Evolutionary conservation across 2,113 vertebrate genomes (phyloP).

Genomic region (Manacus vitellinus): DNA sequence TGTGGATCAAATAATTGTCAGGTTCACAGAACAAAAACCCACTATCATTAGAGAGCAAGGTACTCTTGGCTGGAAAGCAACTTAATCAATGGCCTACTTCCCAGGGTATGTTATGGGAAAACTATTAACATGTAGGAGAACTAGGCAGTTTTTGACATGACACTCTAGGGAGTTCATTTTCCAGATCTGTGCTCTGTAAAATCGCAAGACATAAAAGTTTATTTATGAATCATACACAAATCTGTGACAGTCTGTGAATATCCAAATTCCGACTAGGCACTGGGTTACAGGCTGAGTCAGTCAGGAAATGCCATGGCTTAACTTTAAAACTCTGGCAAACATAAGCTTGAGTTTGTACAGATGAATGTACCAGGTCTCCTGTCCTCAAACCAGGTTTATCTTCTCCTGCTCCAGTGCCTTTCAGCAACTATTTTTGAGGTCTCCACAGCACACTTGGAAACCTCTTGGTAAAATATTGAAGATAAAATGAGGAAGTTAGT

Average conservation of each 20-base stretch:
- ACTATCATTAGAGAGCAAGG: not conserved
- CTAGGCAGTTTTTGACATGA: not conserved
- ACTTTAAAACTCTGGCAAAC: not conserved
- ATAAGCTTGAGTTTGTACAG: not conserved
- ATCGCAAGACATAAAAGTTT: not conserved
- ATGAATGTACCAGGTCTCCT: not conserved
- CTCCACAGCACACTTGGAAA: not conserved
- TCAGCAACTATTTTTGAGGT: not conserved
- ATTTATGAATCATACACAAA: not conserved
- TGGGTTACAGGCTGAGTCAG: not conserved
- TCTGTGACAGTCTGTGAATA: not conserved
- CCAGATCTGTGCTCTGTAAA: not conserved
- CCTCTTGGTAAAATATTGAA: not conserved
- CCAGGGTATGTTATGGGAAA: not conserved
- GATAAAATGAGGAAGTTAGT: not conserved
- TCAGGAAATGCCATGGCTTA: not conserved
- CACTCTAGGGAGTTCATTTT: not conserved
- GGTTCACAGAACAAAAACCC: not conserved
- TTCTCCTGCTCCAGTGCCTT: not conserved
- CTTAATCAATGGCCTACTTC: not conserved
- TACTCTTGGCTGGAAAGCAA: not conserved
- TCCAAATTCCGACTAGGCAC: not conserved
- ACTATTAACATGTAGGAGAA: not conserved
- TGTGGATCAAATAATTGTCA: not conserved
- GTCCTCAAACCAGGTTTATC: not conserved